A percentile compares a stretch with the other conserved stretches of the same genome.
These are phyloP conservation scores for Drosophila mulleri DNA, from an alignment of 2,888 invertebrate genomes.

Conservation along the genomic window DNA sequence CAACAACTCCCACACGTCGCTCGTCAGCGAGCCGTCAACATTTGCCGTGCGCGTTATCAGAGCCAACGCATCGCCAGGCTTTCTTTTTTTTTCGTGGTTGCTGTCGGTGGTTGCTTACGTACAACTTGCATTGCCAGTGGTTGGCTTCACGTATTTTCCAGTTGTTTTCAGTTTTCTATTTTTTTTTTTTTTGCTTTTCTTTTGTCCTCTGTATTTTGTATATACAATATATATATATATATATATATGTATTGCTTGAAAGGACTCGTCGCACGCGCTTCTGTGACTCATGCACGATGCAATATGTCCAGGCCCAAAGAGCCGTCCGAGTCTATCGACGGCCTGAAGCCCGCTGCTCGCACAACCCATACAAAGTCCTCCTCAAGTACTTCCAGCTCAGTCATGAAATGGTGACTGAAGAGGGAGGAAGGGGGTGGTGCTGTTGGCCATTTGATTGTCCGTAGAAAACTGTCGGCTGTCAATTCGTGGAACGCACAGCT, in stretches of 20 bases:
- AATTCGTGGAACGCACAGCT: slow-evolving; percentile 44
- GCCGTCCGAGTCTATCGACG: slow-evolving; percentile 4
- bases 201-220: slow-evolving; percentile 4
- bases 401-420: no score
- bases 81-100: slow-evolving; percentile 16
- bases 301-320: slow-evolving; percentile 34
- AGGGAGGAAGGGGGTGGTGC: background rate
- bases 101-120: slow-evolving; percentile 33
- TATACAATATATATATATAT: background rate
- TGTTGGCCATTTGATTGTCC: slow-evolving; percentile 46
- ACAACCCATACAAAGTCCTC: slow-evolving; percentile 50
- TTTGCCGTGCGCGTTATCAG: slow-evolving; percentile 52
- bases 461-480: slow-evolving; percentile 32
- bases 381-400: slow-evolving; percentile 21
- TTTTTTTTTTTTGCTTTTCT: background rate
- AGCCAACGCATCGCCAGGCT: slow-evolving; percentile 37
- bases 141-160: slow-evolving; percentile 23
- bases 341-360: slow-evolving; percentile 20
- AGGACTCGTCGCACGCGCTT: slow-evolving; percentile 43
- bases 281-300: slow-evolving; percentile 46
- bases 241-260: slow-evolving; percentile 20
- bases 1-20: slow-evolving; percentile 3
- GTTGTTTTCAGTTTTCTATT: slow-evolving; percentile 1
- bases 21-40: slow-evolving; percentile 46
- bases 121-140: slow-evolving; percentile 12